Conservation (phyloP, 2,888 invertebrate genomes). For the Pterostichus madidus region DNA sequence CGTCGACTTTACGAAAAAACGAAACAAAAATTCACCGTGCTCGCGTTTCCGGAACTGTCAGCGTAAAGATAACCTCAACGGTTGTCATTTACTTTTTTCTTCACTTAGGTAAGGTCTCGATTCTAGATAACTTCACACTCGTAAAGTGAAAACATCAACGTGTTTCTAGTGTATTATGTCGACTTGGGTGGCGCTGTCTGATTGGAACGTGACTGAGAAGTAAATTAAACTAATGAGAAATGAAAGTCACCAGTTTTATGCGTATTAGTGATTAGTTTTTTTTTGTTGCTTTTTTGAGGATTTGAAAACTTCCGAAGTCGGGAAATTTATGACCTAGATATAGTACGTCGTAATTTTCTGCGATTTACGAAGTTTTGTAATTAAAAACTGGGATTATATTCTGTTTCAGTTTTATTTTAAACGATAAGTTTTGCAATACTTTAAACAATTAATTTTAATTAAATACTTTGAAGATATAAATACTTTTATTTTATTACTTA, state of each 20-base stretch:
- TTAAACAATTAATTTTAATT: neutral
- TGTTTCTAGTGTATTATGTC: too few relatives aligned
- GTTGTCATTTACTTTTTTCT: neutral
- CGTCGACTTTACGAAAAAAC: constrained; percentile 43
- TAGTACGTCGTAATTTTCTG: constrained; percentile 27
- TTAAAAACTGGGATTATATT: constrained; percentile 26
- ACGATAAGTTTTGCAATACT: neutral
- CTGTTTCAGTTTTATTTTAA: neutral
- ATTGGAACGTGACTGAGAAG: neutral
- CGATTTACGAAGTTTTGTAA: constrained; percentile 24
- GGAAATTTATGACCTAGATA: constrained; percentile 28
- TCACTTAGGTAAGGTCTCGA: neutral
- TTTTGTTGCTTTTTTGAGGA: neutral
- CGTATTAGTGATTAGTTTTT: neutral
- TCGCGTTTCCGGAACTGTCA: constrained; percentile 60
- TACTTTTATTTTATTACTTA: constrained; percentile 20
- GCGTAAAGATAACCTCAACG: neutral
- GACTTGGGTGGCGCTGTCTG: constrained; percentile 27
- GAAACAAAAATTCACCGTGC: constrained; percentile 45
- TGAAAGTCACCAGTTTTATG: neutral
- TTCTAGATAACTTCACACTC: too few relatives aligned
- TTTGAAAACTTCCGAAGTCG: neutral
- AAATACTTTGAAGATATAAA: constrained; percentile 7
- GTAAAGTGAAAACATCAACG: too few relatives aligned
- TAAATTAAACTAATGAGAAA: constrained; percentile 12